Percentiles rank a stretch among this genome's conserved stretches.
Conservation (phyloP, 2,888 invertebrate species). For the Neoascia interrupta region DNA sequence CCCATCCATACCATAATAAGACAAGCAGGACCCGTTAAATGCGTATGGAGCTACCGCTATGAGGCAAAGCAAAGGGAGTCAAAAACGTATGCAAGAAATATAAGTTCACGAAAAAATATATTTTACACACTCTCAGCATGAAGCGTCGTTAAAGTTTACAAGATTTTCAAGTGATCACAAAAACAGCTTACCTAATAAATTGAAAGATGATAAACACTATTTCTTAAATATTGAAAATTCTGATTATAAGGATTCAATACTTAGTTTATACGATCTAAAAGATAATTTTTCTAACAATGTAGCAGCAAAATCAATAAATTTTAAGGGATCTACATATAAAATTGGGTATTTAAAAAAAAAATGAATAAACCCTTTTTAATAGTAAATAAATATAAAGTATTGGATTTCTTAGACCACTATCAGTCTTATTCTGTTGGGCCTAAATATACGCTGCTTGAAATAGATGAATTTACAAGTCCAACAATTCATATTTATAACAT, state of each 20-base stretch:
- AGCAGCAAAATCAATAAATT: background rate
- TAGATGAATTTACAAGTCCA: background rate
- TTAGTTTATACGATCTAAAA: background rate
- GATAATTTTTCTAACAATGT: background rate
- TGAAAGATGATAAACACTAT: too few relatives aligned
- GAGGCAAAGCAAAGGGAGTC: too few relatives aligned
- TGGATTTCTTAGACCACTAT: background rate
- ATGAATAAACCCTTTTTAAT: background rate
- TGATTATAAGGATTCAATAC: background rate
- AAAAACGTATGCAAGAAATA: too few relatives aligned
- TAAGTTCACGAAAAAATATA: too few relatives aligned
- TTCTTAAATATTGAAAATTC: background rate
- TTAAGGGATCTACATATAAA: background rate
- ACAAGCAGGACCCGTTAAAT: too few relatives aligned
- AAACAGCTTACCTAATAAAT: too few relatives aligned
- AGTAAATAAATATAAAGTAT: background rate
- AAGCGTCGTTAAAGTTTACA: too few relatives aligned
- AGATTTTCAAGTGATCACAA: too few relatives aligned
- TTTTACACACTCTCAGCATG: background rate
- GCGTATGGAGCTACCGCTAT: too few relatives aligned
- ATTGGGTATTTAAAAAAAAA: background rate
- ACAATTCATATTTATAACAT: too few relatives aligned
- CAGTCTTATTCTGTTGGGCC: background rate
- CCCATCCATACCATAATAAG: too few relatives aligned
- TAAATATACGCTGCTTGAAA: background rate